A percentile compares a stretch with the other conserved stretches of the same genome.
These are phyloP conservation scores for Andrena praecox DNA, from an alignment of 2,888 invertebrate species.

Conservation along the genomic window DNA sequence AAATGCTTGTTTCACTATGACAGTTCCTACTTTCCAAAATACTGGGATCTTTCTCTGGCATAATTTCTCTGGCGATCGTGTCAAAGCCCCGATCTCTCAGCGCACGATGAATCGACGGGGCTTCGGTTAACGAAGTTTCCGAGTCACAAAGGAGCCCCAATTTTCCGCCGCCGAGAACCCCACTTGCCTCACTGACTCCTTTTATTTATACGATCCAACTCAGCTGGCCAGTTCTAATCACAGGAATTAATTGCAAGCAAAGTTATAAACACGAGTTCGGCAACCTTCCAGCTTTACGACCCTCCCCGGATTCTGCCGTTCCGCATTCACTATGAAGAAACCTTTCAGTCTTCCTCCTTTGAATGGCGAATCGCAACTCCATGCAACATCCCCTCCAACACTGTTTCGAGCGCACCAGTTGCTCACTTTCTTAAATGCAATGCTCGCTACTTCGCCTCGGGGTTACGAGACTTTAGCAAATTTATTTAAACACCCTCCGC, in stretches of 20 bases:
- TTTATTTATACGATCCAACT: slow-evolving; percentile 7
- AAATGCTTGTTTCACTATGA: neutral
- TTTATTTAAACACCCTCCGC: too few species aligned
- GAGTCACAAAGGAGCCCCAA: slow-evolving; percentile 9
- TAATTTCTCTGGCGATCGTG: neutral
- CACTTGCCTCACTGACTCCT: neutral
- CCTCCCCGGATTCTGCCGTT: neutral
- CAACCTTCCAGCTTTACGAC: neutral
- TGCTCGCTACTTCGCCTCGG: too few species aligned
- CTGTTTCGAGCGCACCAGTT: too few species aligned
- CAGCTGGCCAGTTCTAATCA: slow-evolving; percentile 23
- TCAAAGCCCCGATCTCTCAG: slow-evolving; percentile 4
- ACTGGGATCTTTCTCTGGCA: neutral
- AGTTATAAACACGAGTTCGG: slow-evolving; percentile 33
- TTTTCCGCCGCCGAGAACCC: neutral
- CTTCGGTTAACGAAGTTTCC: slow-evolving; percentile 1
- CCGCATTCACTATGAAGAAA: neutral
- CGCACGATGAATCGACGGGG: neutral
- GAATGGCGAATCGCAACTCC: neutral
- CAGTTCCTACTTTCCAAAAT: neutral
- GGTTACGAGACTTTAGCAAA: too few species aligned
- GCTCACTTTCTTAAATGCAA: neutral
- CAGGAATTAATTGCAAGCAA: slow-evolving; percentile 44
- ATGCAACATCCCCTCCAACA: too few species aligned
- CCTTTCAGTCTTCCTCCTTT: neutral